Conservation (phyloP, 2,113 vertebrate species). For the Bombycilla garrulus region DNA sequence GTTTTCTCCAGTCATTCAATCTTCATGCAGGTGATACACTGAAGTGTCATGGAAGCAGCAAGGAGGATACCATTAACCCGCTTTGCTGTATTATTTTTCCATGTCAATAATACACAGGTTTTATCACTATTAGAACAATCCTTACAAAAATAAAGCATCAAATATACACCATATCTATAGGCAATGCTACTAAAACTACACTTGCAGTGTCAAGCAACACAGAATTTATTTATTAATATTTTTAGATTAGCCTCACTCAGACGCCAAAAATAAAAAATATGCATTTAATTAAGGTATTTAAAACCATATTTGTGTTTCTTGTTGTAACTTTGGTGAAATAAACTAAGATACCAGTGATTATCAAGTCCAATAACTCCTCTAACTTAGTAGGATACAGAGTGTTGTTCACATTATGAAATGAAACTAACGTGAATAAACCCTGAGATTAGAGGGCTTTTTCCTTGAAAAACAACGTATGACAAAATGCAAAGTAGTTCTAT, state of each 20-base stretch:
- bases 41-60: background rate
- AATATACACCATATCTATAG: background rate
- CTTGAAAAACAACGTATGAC: background rate
- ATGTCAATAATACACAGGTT: background rate
- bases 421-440: background rate
- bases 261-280: background rate
- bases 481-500: background rate
- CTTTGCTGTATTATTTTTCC: background rate
- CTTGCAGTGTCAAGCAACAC: background rate
- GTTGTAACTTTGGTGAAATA: background rate
- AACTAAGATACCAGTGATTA: background rate
- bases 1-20: background rate
- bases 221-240: background rate
- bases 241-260: background rate
- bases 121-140: background rate
- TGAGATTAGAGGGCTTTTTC: fast-evolving
- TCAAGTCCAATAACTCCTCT: background rate
- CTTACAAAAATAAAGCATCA: background rate
- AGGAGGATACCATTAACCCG: background rate
- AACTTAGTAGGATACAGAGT: background rate
- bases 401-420: background rate
- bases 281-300: background rate
- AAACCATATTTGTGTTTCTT: background rate
- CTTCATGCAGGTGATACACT: background rate
- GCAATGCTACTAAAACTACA: background rate